Conservation (phyloP, 2,888 invertebrate genomes). For the Pollenia labialis region DNA sequence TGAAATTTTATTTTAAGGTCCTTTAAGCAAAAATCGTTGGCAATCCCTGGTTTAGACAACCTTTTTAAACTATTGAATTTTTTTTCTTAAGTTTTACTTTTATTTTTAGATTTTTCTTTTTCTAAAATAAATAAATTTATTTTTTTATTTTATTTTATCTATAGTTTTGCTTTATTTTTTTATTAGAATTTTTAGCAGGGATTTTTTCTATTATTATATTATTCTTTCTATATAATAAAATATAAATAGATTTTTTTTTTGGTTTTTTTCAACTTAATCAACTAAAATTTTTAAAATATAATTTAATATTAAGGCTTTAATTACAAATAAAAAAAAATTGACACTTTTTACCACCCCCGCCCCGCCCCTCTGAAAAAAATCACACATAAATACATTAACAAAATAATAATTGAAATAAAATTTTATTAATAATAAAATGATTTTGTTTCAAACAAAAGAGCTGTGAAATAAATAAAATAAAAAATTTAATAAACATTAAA, state of each 20-base stretch:
- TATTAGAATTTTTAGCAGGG: constrained; percentile 57
- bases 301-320: constrained; percentile 33
- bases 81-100: no score
- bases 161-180: constrained; percentile 38
- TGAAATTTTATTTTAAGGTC: no score
- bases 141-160: constrained; percentile 7
- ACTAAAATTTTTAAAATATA: background rate
- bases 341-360: background rate
- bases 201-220: constrained; percentile 36
- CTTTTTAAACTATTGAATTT: no score
- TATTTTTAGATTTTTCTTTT: no score
- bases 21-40: no score
- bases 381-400: constrained; percentile 44
- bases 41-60: no score
- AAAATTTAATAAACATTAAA: constrained; percentile 77
- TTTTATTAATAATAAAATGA: constrained; percentile 62
- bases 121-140: background rate
- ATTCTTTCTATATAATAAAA: background rate
- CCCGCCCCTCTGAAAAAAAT: background rate
- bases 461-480: constrained; percentile 81
- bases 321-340: constrained; percentile 31
- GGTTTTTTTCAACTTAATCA: background rate
- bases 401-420: constrained; percentile 40
- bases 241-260: constrained; percentile 16
- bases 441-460: constrained; percentile 83